phyloP scores from a whole-genome alignment of 2,113 vertebrate species.

The Cricetomys ansorgei region DNA sequence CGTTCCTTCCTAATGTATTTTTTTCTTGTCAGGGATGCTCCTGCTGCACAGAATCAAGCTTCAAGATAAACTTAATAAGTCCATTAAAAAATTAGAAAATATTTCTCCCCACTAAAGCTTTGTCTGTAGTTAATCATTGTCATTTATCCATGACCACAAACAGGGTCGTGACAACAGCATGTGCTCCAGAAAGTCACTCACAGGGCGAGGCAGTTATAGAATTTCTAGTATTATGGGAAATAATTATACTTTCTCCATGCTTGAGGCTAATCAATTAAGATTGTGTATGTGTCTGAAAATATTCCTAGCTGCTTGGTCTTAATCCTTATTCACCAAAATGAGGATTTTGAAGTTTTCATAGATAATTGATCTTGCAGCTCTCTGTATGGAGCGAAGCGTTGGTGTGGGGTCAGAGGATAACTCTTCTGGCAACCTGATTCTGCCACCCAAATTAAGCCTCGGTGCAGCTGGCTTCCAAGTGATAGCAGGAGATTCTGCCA shows the following conservation, averaged over 20 bases:
- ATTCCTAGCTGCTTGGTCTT: slow-evolving; percentile 11
- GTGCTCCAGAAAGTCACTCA: slow-evolving; percentile 37
- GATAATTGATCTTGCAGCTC: slow-evolving; percentile 49
- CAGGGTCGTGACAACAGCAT: neutral
- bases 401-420: neutral
- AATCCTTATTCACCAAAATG: neutral
- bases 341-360: slow-evolving; percentile 35
- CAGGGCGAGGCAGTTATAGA: neutral
- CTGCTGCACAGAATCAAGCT: neutral
- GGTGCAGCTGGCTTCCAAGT: slow-evolving; percentile 90
- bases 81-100: slow-evolving; percentile 30
- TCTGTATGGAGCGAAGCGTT: neutral
- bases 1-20: neutral
- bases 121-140: neutral
- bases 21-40: neutral
- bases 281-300: neutral
- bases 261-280: slow-evolving; percentile 50
- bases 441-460: slow-evolving; percentile 84
- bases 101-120: neutral
- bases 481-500: slow-evolving; percentile 84
- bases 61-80: neutral
- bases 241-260: slow-evolving; percentile 8
- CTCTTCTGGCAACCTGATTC: slow-evolving; percentile 90
- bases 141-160: slow-evolving; percentile 36
- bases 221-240: slow-evolving; percentile 36